Percentiles rank a stretch among this genome's conserved stretches.
Evolutionary conservation across 2,888 invertebrate species (phyloP).

Genomic region (Graphium colonna): DNA sequence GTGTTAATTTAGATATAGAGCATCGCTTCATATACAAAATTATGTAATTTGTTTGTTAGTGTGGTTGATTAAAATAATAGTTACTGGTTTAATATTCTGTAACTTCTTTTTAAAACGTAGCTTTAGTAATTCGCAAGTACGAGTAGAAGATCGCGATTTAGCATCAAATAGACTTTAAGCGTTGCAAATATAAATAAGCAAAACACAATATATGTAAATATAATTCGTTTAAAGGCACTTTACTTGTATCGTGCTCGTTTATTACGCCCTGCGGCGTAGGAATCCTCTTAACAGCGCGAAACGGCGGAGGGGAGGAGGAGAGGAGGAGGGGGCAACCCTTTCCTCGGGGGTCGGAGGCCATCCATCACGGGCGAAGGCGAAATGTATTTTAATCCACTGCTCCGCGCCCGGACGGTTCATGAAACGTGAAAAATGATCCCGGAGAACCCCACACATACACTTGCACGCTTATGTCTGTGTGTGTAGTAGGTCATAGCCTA

Average conservation of each 20-base stretch:
- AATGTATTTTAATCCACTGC: constrained; percentile 79
- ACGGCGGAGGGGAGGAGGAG: constrained; percentile 19
- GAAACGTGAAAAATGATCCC: constrained; percentile 78
- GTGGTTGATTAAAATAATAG: too few species aligned
- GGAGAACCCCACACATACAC: constrained; percentile 41
- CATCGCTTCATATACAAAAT: too few species aligned
- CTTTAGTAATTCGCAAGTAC: too few species aligned
- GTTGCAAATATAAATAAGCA: too few species aligned
- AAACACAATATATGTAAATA: constrained; percentile 32
- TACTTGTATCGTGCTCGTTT: constrained; percentile 43
- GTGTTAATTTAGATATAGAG: too few species aligned
- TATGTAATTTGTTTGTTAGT: too few species aligned
- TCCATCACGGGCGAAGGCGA: constrained; percentile 71
- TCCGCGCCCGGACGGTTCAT: constrained; percentile 69
- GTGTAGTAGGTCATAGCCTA: too few species aligned
- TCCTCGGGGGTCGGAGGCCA: constrained; percentile 46
- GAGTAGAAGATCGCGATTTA: too few species aligned
- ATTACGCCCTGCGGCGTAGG: constrained; percentile 30
- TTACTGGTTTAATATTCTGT: too few species aligned
- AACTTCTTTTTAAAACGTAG: too few species aligned
- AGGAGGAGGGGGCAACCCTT: constrained; percentile 58
- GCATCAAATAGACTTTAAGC: too few species aligned
- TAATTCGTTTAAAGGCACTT: constrained; percentile 15
- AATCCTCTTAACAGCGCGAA: constrained; percentile 9
- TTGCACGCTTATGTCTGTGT: too few species aligned